phyloP scores from a whole-genome alignment of 2,888 invertebrate genomes.

The Tipula helvola region DNA sequence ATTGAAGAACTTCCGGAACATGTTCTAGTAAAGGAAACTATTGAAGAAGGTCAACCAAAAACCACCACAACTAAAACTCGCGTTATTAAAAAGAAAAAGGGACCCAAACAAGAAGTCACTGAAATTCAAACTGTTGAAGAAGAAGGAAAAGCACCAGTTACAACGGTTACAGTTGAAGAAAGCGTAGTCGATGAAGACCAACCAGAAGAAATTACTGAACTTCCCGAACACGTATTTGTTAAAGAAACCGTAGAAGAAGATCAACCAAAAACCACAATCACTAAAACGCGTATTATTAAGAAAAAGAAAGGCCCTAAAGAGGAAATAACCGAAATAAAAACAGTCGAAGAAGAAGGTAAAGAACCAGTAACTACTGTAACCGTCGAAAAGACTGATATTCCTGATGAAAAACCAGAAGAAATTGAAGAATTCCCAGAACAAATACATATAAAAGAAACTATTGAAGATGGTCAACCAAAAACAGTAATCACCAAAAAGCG shows the following conservation, averaged over 20 bases:
- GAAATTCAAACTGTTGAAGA: conserved; percentile 28
- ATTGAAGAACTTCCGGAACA: conserved; percentile 16
- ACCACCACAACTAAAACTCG: conserved; percentile 23
- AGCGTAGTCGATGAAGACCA: conserved; percentile 23
- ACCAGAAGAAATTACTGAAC: conserved; percentile 27
- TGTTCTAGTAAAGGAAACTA: conserved; percentile 27
- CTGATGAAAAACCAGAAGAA: conserved; percentile 18
- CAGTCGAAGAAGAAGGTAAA: conserved; percentile 28
- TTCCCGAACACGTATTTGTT: conserved; percentile 20
- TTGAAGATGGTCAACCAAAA: conserved; percentile 26
- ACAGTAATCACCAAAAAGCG: conserved; percentile 23
- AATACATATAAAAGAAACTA: conserved; percentile 34
- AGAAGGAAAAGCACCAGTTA: conserved; percentile 26
- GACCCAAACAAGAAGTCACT: conserved; percentile 21
- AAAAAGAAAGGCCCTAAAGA: conserved; percentile 24
- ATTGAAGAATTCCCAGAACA: conserved; percentile 27
- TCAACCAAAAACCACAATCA: conserved; percentile 19
- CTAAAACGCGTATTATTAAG: conserved; percentile 19
- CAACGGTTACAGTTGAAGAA: conserved; percentile 21
- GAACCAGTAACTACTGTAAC: conserved; percentile 16
- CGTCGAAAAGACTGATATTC: conserved; percentile 18
- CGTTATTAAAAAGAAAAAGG: conserved; percentile 22
- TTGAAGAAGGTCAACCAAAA: conserved; percentile 30
- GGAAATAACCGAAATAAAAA: conserved; percentile 26
- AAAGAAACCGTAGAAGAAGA: conserved; percentile 21